Evolutionary conservation across 2,888 invertebrate species (phyloP).

Genomic region (Cactoblastis cactorum): DNA sequence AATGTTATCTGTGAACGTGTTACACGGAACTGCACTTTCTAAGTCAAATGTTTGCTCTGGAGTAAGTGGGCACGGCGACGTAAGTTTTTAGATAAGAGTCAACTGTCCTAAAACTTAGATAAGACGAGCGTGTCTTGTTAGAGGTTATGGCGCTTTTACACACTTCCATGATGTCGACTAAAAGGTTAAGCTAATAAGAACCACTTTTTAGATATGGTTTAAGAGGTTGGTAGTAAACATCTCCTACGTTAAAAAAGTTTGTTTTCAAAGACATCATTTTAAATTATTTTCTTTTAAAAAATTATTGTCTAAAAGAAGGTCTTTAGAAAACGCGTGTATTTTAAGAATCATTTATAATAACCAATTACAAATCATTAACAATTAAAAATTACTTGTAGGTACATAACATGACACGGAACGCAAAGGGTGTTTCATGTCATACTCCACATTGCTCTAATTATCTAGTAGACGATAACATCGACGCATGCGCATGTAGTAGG

Average conservation of each 20-base stretch:
- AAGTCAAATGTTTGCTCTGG: conserved; percentile 71
- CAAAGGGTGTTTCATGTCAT: background rate
- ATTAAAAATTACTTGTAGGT: background rate
- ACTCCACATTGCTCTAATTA: conserved; percentile 23
- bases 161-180: conserved; percentile 16
- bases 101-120: conserved; percentile 65
- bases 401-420: background rate
- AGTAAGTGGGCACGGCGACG: conserved; percentile 60
- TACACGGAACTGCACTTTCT: conserved; percentile 78
- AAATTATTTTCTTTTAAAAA: no score
- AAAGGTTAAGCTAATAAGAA: background rate
- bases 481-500: background rate
- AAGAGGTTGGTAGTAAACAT: background rate
- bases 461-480: background rate
- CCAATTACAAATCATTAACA: no score
- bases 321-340: no score
- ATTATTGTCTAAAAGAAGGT: no score
- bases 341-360: no score
- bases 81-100: conserved; percentile 63
- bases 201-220: background rate
- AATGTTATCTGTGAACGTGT: conserved; percentile 63
- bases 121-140: conserved; percentile 47
- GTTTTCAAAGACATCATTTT: no score
- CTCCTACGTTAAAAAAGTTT: no score
- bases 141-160: conserved; percentile 54